phyloP scores from a whole-genome alignment of 1,140 invertebrate genomes.

The Mamestra configurata region DNA sequence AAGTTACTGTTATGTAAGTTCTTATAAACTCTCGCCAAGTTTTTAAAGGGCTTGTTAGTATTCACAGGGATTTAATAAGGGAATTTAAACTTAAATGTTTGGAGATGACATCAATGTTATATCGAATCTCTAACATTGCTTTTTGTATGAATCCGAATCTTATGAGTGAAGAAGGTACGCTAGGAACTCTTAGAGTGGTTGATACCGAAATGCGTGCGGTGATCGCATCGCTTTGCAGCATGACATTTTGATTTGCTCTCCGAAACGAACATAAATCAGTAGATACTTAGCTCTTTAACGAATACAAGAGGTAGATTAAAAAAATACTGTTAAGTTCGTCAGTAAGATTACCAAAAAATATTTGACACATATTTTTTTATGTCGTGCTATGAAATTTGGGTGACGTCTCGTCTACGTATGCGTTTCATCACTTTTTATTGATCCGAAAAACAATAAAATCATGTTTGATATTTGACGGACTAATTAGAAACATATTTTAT shows the following conservation, averaged over 20 bases:
- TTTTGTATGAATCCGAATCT: constrained; percentile 14
- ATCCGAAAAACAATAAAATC: no score
- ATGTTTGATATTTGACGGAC: no score
- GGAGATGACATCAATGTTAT: constrained; percentile 3
- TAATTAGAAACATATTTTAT: no score
- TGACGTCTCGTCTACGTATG: no score
- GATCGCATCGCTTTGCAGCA: not conserved
- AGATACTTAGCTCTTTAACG: no score
- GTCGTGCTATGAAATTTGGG: no score
- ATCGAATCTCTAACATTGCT: constrained; percentile 37
- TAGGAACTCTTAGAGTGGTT: not conserved
- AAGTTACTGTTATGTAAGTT: constrained; percentile 34
- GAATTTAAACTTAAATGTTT: constrained; percentile 1
- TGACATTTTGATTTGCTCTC: not conserved
- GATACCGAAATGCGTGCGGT: not conserved
- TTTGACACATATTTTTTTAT: no score
- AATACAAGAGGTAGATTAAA: no score
- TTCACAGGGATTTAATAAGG: constrained; percentile 19
- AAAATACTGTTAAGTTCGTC: no score
- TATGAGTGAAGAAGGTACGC: not conserved
- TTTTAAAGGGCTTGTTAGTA: not conserved
- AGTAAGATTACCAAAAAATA: no score
- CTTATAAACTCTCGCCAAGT: constrained; percentile 8
- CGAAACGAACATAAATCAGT: no score
- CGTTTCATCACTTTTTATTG: no score